phyloP scores from a whole-genome alignment of 1,140 invertebrate genomes.

The Rhopalosiphum maidis region DNA sequence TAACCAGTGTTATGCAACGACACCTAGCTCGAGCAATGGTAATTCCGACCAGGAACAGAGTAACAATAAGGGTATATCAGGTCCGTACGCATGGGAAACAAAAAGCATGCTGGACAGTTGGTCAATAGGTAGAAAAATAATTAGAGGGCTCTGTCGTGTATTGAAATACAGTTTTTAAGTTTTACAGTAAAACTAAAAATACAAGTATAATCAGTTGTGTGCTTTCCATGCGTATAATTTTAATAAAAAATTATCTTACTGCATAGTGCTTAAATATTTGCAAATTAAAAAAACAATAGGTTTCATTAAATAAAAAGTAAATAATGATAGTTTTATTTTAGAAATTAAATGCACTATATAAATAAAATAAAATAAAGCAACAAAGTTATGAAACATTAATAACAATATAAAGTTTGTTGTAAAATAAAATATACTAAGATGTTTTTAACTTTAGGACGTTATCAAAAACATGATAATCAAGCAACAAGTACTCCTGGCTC shows the following conservation, averaged over 20 bases:
- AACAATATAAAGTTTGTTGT: neutral
- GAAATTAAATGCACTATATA: neutral
- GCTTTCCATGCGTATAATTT: neutral
- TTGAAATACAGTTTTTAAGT: neutral
- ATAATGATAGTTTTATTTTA: neutral
- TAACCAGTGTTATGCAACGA: constrained; percentile 92
- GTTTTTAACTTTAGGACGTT: constrained; percentile 30
- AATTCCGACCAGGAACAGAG: constrained; percentile 84
- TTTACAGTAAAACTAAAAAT: neutral
- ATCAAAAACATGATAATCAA: constrained; percentile 59
- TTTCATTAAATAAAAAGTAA: neutral
- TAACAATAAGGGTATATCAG: constrained; percentile 60
- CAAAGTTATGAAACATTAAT: neutral
- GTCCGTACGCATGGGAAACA: constrained; percentile 50
- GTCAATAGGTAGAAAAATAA: constrained; percentile 45
- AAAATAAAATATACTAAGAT: neutral
- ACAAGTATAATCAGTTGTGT: neutral
- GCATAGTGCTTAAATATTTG: constrained; percentile 16
- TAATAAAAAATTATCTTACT: neutral
- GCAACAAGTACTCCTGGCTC: constrained; percentile 78
- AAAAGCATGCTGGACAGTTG: constrained; percentile 30
- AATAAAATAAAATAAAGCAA: neutral
- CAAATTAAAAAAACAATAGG: neutral
- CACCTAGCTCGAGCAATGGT: constrained; percentile 87
- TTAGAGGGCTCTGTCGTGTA: neutral